Conservation (phyloP, 2,797 vertebrate species). For the Dipus sagitta region DNA sequence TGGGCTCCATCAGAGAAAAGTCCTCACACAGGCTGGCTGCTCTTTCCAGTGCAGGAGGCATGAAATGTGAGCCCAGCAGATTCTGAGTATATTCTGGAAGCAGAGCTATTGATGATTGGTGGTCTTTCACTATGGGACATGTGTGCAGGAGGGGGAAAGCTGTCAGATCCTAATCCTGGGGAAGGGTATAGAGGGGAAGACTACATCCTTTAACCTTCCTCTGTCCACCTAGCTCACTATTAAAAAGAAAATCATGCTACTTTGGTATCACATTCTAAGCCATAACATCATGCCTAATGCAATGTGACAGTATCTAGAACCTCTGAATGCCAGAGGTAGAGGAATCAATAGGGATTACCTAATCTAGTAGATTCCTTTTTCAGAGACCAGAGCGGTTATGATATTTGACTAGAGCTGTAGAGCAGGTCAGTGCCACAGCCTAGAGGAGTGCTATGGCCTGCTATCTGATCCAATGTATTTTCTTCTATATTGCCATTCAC, state of each 20-base stretch:
- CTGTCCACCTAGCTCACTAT: slow-evolving; percentile 14
- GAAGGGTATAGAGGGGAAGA: not conserved
- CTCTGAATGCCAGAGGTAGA: not conserved
- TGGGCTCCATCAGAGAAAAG: slow-evolving; percentile 53
- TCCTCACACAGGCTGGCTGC: not conserved
- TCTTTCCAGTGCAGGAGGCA: slow-evolving; percentile 48
- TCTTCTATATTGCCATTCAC: not conserved
- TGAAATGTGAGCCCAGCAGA: slow-evolving; percentile 66
- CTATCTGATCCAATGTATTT: not conserved
- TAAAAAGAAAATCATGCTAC: slow-evolving; percentile 54
- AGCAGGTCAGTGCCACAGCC: not conserved
- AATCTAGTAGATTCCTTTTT: not conserved
- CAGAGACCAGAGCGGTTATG: slow-evolving; percentile 22
- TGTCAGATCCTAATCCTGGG: not conserved
- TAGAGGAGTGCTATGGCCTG: not conserved
- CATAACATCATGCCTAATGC: slow-evolving; percentile 19
- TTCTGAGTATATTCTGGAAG: slow-evolving; percentile 58
- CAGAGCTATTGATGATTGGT: slow-evolving; percentile 56
- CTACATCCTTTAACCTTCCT: not conserved
- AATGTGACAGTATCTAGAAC: slow-evolving; percentile 47
- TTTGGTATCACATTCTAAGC: slow-evolving; percentile 40
- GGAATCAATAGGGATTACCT: not conserved
- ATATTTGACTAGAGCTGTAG: not conserved
- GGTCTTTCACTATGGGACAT: not conserved
- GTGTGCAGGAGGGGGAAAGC: not conserved